These are phyloP conservation scores for Haliclystus octoradiatus DNA, from an alignment of 30 jellyfish, hydroid and myxozoan genomes.

Conservation along the genomic window DNA sequence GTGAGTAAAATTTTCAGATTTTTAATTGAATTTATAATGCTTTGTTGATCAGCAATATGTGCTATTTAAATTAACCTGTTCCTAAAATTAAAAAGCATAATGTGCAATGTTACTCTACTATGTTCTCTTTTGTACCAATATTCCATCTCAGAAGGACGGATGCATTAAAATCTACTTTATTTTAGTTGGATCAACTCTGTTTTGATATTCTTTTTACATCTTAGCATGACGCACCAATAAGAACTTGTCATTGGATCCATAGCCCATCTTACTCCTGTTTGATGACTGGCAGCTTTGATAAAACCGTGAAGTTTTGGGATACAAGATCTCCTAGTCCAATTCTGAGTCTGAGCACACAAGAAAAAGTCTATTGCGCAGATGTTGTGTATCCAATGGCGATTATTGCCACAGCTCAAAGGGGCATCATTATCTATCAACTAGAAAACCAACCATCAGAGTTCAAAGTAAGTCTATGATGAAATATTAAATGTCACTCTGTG, in stretches of 20 bases:
- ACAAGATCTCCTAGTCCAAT: slow-evolving; percentile 67
- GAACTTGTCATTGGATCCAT: slow-evolving; percentile 84
- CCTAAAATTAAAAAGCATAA: too few relatives aligned
- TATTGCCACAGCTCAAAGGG: slow-evolving; percentile 80
- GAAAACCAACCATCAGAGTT: slow-evolving; percentile 64
- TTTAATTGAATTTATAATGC: too few relatives aligned
- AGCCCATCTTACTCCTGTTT: slow-evolving; percentile 72
- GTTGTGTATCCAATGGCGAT: slow-evolving; percentile 89
- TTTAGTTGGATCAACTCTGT: too few relatives aligned
- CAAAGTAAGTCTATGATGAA: slow-evolving; percentile 30
- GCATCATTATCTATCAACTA: slow-evolving; percentile 66
- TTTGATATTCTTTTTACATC: too few relatives aligned
- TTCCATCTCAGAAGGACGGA: too few relatives aligned
- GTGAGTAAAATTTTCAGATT: too few relatives aligned
- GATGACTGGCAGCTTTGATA: slow-evolving; percentile 95
- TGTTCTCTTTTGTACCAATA: too few relatives aligned
- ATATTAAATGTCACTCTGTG: too few relatives aligned
- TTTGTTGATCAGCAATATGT: too few relatives aligned
- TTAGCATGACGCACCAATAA: slow-evolving; percentile 89
- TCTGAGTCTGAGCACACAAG: slow-evolving; percentile 42
- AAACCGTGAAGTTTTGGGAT: slow-evolving; percentile 76
- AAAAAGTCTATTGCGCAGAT: slow-evolving; percentile 80
- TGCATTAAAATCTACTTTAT: too few relatives aligned
- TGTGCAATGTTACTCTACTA: too few relatives aligned
- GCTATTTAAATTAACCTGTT: too few relatives aligned